Evolutionary conservation across 2,797 vertebrate genomes (phyloP).

Genomic region (Mormyrops attenuatus): DNA sequence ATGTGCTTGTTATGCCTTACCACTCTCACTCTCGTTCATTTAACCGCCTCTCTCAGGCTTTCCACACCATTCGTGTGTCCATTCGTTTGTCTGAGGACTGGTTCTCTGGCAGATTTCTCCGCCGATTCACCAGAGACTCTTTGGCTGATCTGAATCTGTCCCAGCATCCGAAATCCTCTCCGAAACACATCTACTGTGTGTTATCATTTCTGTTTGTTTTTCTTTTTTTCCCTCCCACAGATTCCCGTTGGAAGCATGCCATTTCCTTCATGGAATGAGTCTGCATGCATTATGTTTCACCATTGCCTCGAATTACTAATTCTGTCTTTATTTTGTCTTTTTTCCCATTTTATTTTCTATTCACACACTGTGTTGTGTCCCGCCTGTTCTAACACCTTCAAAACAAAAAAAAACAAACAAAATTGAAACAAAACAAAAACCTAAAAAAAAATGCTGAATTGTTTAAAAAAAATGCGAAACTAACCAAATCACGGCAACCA

Average conservation of each 20-base stretch:
- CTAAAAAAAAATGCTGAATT: constrained; percentile 18
- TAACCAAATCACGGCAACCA: neutral
- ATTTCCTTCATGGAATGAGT: constrained; percentile 72
- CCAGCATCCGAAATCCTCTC: constrained; percentile 27
- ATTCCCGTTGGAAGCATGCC: constrained; percentile 79
- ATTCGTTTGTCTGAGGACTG: constrained; percentile 19
- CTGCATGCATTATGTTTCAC: constrained; percentile 75
- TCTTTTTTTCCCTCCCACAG: constrained; percentile 49
- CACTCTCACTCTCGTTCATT: constrained; percentile 14
- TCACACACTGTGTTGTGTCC: constrained; percentile 70
- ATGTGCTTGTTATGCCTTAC: constrained; percentile 23
- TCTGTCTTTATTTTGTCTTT: constrained; percentile 92
- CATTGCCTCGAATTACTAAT: constrained; percentile 90
- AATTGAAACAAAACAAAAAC: constrained; percentile 14
- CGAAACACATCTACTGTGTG: constrained; percentile 36
- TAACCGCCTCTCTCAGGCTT: constrained; percentile 17
- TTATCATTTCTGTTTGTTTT: constrained; percentile 41
- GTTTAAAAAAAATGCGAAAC: constrained; percentile 36
- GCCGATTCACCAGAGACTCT: constrained; percentile 18
- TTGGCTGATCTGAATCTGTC: constrained; percentile 29
- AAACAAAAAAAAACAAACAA: constrained; percentile 46
- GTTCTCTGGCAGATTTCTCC: constrained; percentile 20
- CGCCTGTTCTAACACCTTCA: constrained; percentile 67
- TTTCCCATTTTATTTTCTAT: constrained; percentile 69
- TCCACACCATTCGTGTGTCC: constrained; percentile 16